Conservation (phyloP, 1,140 invertebrate species). For the Dreissena rostriformis region DNA sequence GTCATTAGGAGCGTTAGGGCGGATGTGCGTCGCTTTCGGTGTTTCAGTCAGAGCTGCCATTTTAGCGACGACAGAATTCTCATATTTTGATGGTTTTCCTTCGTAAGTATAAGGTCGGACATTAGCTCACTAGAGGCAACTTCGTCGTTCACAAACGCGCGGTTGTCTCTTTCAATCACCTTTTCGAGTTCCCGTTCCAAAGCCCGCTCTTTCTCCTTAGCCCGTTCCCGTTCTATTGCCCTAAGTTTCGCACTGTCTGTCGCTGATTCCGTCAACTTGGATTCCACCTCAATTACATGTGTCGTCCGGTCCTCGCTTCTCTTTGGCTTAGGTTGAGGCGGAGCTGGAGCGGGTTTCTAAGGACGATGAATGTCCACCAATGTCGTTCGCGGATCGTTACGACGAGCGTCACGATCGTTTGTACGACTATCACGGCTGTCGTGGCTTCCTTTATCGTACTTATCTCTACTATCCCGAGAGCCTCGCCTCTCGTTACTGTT, state of each 20-base stretch:
- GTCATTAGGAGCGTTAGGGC: constrained; percentile 14
- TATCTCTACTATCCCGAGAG: constrained; percentile 20
- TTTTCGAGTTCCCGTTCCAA: neutral
- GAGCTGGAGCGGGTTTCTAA: constrained; percentile 36
- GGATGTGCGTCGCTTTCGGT: constrained; percentile 39
- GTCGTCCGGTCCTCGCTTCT: neutral
- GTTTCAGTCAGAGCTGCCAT: constrained; percentile 50
- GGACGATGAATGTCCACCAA: constrained; percentile 41
- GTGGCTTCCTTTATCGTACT: neutral
- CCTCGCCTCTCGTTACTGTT: neutral
- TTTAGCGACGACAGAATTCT: constrained; percentile 49
- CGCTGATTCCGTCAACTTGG: constrained; percentile 36
- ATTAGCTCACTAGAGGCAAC: constrained; percentile 33
- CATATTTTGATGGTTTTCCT: constrained; percentile 41
- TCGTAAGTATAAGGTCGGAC: constrained; percentile 44
- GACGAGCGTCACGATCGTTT: constrained; percentile 13
- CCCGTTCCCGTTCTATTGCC: constrained; percentile 41
- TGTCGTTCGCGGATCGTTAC: constrained; percentile 6
- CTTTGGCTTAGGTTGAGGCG: constrained; percentile 33
- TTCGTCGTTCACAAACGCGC: constrained; percentile 34
- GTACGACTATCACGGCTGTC: constrained; percentile 11
- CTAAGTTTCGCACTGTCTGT: constrained; percentile 59
- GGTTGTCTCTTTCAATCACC: constrained; percentile 31
- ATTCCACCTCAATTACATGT: neutral
- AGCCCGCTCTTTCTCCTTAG: constrained; percentile 3